Conservation (phyloP, 2,797 vertebrate species). For the Myotis vivesi region DNA sequence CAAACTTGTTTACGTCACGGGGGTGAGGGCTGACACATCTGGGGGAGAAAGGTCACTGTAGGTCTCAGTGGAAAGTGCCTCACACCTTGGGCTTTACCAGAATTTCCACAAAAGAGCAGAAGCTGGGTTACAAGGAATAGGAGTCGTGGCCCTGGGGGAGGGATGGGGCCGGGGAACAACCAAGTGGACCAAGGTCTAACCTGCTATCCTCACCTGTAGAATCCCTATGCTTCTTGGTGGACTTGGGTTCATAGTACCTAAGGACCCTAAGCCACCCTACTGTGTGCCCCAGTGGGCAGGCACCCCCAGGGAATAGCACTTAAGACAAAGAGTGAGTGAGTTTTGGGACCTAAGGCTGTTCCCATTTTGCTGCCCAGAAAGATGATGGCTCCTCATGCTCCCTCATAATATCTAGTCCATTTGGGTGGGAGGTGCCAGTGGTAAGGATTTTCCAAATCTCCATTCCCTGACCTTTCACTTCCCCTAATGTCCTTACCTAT, state of each 20-base stretch:
- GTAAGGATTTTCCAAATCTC: neutral
- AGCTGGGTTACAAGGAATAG: neutral
- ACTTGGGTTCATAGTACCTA: neutral
- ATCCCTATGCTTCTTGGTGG: neutral
- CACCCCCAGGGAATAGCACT: neutral
- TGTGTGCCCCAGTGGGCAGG: neutral
- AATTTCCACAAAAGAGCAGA: neutral
- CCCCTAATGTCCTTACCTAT: neutral
- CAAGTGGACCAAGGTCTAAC: neutral
- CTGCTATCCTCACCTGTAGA: neutral
- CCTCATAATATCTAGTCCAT: neutral
- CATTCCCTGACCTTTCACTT: neutral
- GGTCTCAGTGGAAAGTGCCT: neutral
- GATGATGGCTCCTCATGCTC: neutral
- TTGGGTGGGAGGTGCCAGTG: neutral
- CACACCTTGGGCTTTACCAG: neutral
- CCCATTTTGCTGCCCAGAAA: neutral
- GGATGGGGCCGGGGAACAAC: neutral
- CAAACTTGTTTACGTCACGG: neutral
- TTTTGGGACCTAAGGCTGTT: neutral
- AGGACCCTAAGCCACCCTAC: neutral
- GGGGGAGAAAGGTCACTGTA: neutral
- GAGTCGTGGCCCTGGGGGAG: too few species aligned
- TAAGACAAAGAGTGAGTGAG: neutral
- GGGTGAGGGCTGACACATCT: neutral